Base-by-base conservation (phyloP, 92 coral and sea anemone genomes). In the Meandrina meandrites region DNA sequence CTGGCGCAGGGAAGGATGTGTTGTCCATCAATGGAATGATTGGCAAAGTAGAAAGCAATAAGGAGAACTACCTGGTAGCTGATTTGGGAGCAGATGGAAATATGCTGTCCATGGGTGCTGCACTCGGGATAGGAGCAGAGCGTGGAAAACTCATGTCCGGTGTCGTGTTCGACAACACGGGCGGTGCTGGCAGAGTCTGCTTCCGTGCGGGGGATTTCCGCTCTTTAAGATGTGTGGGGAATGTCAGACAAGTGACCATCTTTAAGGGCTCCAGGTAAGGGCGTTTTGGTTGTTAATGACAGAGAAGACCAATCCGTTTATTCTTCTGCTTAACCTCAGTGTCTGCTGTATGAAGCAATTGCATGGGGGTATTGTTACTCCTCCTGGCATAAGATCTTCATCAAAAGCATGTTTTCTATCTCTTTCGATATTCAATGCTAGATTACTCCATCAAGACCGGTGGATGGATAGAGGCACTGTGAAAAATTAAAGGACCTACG, bases 191-290 rank as follows among this genome's bases (percentile, higher is more conserved):
- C 0, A 80, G 75, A 64, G 71, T 91, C 5, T 91, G 91, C 73
- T 91, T 82, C 56, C 80, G 79, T 22, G 74, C 75, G 32, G 89
- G 34, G 5, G 87, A 91, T 72, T 78, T 87, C 51, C 40, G 37
- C 45, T 73, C 62, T 24, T 28, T 6, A 27, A 91, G 81, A 79
- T 87, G 93, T 37, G 91, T 88, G 54, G 93, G 93, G 7, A 66
- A 53, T 19, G 93, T 87, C 66, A 88, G 66, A 34, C 42, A 82
- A 60, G 93, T 87, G 27, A 91, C 87, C 66, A 79, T 91, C 57
- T 87, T 91, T 50, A 89, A 91, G 78, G 93, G 93, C 1, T 91
- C 93, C n/a, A 88, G 93, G 93, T 91, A 79, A 73, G 31, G 0
- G 69, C 24, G 69, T 21, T 19, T 19, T 62, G 69, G 69, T 4